Base-by-base conservation (phyloP, 2,797 vertebrate genomes). In the Yasuhikotakia modesta region DNA sequence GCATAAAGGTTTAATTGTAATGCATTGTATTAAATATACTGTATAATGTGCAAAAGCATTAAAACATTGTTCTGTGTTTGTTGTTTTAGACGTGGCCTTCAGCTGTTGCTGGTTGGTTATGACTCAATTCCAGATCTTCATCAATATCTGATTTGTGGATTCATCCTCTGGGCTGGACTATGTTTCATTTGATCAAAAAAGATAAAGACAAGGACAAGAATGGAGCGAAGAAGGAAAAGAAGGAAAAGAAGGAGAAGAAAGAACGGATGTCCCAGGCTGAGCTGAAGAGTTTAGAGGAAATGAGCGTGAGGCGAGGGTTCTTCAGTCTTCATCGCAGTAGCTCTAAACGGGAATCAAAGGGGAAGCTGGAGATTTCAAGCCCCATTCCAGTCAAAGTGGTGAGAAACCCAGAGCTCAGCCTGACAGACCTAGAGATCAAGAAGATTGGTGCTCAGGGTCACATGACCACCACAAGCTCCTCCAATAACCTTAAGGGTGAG, bases 341-440 rank as follows among this genome's bases (percentile, higher is more conserved):
- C 76, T 94, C 95, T 65, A 99, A 98, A 86, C 88, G 94, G 53
- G 96, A 97, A 22, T 91, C 92, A 0, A 96, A 89, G 90, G 87
- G 86, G 3, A 96, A 95, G 82, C 82, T 98, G 89, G 97, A 99
- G 89, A 99, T 99, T 85, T 99, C 98, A 64, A 94, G 93, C 88
- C 97, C 97, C 24, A 99, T 99, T 78, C 97, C 96, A 52, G 98
- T 99, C 85, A 98, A 96, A 86, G 96, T 99, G 83, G 94, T 94
- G 16, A 96, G 91, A 0, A 94, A 92, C 90, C 90, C 90, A 0
- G 97, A 99, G 86, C 92, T 98, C 76, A 93, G 86, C 75, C 92
- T 97, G 69, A 95, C 94, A 0, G 92, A 94, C 68, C 86, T 95
- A 0, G 94, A 95, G 69, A 90, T 90, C 0, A 94, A 90, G 89